These are phyloP conservation scores for Drosophila jambulina DNA, from an alignment of 1,140 invertebrate genomes.

Conservation along the genomic window DNA sequence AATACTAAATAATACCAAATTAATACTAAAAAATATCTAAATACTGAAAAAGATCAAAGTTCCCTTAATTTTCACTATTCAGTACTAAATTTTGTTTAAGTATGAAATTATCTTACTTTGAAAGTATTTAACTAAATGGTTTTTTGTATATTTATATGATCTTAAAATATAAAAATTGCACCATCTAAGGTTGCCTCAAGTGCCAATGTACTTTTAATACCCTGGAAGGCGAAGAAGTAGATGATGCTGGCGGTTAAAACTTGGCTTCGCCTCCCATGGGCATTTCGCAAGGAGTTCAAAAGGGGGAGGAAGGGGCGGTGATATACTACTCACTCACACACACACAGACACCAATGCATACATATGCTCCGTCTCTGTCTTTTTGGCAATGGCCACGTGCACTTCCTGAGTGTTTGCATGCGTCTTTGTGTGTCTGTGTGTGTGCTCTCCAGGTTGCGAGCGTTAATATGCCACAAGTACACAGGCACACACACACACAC, in stretches of 20 bases:
- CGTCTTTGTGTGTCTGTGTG: constrained; percentile 31
- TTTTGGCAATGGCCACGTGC: constrained; percentile 72
- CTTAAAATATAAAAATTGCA: not conserved
- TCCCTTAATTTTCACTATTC: no score
- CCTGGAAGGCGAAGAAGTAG: constrained; percentile 18
- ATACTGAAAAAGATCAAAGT: no score
- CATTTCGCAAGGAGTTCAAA: constrained; percentile 7
- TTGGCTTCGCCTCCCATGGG: constrained; percentile 55
- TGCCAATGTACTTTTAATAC: constrained; percentile 4
- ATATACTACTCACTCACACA: constrained; percentile 23
- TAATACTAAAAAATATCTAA: no score
- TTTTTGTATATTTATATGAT: not conserved
- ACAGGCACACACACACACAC: constrained; percentile 6
- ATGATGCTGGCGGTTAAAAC: constrained; percentile 70
- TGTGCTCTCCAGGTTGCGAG: constrained; percentile 38
- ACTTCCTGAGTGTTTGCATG: constrained; percentile 48
- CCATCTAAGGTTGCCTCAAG: not conserved
- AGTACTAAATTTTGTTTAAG: no score
- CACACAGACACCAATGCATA: not conserved
- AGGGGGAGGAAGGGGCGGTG: not conserved
- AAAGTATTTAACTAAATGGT: no score
- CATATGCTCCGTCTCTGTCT: constrained; percentile 31
- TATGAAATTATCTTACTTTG: no score
- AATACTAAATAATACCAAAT: no score
- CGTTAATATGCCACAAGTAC: constrained; percentile 44